Evolutionary conservation across 2,888 invertebrate genomes (phyloP), one percentile per base, ranked within the genome.

Genomic region (Panzeria rudis): DNA sequence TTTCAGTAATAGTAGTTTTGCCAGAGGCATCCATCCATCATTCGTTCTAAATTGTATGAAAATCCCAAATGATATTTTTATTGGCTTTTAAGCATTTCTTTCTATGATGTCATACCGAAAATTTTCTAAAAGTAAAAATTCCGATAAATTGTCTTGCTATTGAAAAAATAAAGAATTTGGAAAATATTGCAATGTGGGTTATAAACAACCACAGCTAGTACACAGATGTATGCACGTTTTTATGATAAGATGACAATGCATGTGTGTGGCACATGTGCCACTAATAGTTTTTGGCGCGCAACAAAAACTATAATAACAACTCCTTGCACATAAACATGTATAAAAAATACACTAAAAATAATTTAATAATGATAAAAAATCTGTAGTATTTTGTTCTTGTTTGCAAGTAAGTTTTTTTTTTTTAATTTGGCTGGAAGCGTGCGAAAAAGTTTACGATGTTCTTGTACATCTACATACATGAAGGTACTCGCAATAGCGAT

Each of bases 261-360:
- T 85, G 69, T 85, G 81, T 73, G 64, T 69, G 81, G 82, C 85
- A 85, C 82, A 85, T 85, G 85, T 82, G 82, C 75, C 69, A 73
- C 66, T 84, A 84, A 84, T 84, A 84, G 84, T 84, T 81, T 77
- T 84, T 81, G 84, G 84, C 84, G 84, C 84, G 62, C 81, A 77
- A 81, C 73, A 84, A 71, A 77, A 84, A 84, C 77, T 71, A 35
- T 61, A 62, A 77, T 68, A 73, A 77, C 80, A 77, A 73, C 68
- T 78, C 84, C 69, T 62, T 84, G 81, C 76, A 81, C 77, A 64
- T 56, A 69, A 77, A 38, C 75, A 69, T 61, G 41, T 32, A 52
- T 9, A 61, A 25, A 47, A 29, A 41, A 15, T 54, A 8, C 20
- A 32, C 50, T 68, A 50, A 79, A 64, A 38, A 66, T 56, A n/a